Base-by-base conservation (phyloP, 2,797 vertebrate species). In the Apodemus agrarius region DNA sequence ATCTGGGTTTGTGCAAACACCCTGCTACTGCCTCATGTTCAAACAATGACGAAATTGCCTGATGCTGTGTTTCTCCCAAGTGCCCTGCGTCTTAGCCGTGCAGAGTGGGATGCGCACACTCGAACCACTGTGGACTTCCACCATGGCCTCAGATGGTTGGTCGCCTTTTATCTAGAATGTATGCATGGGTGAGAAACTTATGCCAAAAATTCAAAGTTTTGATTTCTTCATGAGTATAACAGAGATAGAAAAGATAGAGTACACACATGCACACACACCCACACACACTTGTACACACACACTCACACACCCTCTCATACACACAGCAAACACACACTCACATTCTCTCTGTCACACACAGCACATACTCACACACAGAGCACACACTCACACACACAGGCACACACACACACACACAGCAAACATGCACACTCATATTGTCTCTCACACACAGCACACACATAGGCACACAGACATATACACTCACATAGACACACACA, bases 81-180 rank as follows among this genome's bases (percentile, higher is more conserved):
- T 3, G 3, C 31, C 43, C 46, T 1, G 17, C 4, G 11, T 0
- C 49, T 26, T 19, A 59, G 86, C 57, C 6, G 4, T 1, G 26
- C 2, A 0, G n/a, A 8, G 14, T 40, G 34, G 9, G 17, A 1
- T 2, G 0, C 0, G 1, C 26, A 6, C 0, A 3, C 6, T 29
- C 31, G 34, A 7, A 22, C 54, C 40, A 46, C 3, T 57, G 29
- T 12, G 2, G 37, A 34, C 52, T 65, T 37, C 54, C 19, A 31
- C 40, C 43, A 0, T 46, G 57, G 40, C 67, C 43, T 90, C 13
- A 82, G 11, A 40, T 26, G 40, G 43, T 40, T 10, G 6, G 57
- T 22, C 59, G 21, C 34, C 52, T 57, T 40, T 78, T 14, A 72
- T 26, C 74, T 81, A 59, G 9, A 19, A 34, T 34, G 37, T 2